These are phyloP conservation scores for Palythoa caribaeorum DNA, from an alignment of 92 coral and sea anemone genomes.

Conservation along the genomic window DNA sequence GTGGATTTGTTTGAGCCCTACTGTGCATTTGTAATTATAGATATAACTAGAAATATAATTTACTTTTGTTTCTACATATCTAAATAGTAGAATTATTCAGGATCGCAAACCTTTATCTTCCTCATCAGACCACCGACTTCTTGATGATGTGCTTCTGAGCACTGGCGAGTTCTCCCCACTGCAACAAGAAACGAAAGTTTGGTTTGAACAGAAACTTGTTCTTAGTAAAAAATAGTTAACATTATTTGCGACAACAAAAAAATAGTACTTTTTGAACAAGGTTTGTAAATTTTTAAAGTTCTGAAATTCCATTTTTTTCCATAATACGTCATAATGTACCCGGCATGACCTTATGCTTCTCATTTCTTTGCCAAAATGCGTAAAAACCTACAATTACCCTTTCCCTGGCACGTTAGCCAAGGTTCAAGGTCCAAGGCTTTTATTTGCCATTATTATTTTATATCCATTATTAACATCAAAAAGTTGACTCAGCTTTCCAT, in stretches of 20 bases:
- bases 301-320: not conserved
- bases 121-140: conserved; percentile 72
- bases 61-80: not conserved
- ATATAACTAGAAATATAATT: too few species aligned
- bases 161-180: conserved; percentile 91
- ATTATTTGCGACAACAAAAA: not conserved
- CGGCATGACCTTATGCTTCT: too few species aligned
- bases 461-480: too few species aligned
- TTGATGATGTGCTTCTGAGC: conserved; percentile 64
- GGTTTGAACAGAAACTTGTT: not conserved
- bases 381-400: too few species aligned
- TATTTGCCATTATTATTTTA: too few species aligned
- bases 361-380: too few species aligned
- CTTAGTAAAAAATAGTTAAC: not conserved
- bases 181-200: not conserved
- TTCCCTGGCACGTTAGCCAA: too few species aligned
- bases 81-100: not conserved
- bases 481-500: too few species aligned
- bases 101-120: conserved; percentile 40
- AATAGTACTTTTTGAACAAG: not conserved
- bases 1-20: too few species aligned
- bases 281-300: not conserved
- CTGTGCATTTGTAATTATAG: too few species aligned
- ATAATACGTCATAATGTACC: not conserved
- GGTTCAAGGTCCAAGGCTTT: too few species aligned